Base-by-base conservation (phyloP, 2,113 vertebrate species). In the Siphamia tubifer region DNA sequence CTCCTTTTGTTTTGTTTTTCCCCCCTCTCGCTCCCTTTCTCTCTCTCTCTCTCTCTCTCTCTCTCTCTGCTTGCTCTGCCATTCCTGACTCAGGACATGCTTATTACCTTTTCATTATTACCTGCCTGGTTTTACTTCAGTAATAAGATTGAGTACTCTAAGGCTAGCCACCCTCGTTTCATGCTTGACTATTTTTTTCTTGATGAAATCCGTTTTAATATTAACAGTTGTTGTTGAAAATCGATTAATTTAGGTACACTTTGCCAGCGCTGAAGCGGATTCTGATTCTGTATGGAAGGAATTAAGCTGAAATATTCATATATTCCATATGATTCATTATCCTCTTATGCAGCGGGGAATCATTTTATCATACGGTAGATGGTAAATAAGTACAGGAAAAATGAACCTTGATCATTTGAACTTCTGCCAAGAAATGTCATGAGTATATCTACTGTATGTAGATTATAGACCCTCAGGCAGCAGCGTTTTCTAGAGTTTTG, bases 61-160 rank as follows among this genome's bases (percentile, higher is more conserved):
- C 20, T 63, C 12, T 45, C 6, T 6, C 31, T 6, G 2, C 35
- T 34, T 12, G 0, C 27, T 42, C 42, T 39, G 17, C 60, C 57
- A 61, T 42, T 34, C 17, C 25, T 36, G 23, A 38, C 43, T 6
- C 16, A 56, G 36, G 39, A 54, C 54, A 38, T 19, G 27, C 55
- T 43, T 64, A 76, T 77, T 52, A 52, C 52, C 30, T 54, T 11
- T 25, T 64, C 49, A 60, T 62, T 49, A 74, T 74, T 44, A 54
- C 30, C 51, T 39, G 34, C 31, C 30, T 1, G 45, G 44, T 49
- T 77, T 63, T 66, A 20, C 15, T 16, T 15, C 31, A 30, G 48
- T 53, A 47, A 56, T 45, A 53, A 45, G 42, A 35, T 10, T 16
- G 27, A 5, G 2, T 15, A 31, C 34, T 56, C 27, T 13, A 1